These are phyloP conservation scores for Eristalis pertinax DNA, from an alignment of 2,888 invertebrate genomes.

Conservation along the genomic window DNA sequence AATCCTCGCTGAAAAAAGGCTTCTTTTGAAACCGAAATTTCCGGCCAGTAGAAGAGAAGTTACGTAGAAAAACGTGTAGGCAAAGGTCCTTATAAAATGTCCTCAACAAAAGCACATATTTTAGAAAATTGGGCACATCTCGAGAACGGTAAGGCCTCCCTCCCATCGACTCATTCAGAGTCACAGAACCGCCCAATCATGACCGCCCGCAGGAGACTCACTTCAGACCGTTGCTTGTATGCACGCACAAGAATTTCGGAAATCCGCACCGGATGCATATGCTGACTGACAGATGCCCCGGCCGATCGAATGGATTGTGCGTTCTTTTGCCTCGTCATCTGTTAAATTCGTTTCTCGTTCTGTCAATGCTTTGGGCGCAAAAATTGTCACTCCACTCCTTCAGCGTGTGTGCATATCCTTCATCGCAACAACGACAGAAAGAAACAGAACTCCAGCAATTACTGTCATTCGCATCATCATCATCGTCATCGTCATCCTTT, in stretches of 20 bases:
- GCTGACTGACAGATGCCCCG: neutral
- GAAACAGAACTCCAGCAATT: constrained; percentile 37
- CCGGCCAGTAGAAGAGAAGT: too few species aligned
- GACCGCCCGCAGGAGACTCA: neutral
- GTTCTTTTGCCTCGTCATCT: neutral
- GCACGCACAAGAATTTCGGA: neutral
- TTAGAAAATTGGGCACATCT: too few species aligned
- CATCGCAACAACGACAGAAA: neutral
- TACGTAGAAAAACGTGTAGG: too few species aligned
- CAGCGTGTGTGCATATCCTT: neutral
- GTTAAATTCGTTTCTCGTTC: neutral
- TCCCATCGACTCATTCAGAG: too few species aligned
- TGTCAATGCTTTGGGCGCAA: constrained; percentile 17
- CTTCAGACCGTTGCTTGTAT: neutral
- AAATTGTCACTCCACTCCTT: constrained; percentile 44
- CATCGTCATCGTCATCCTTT: constrained; percentile 23
- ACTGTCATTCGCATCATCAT: constrained; percentile 40
- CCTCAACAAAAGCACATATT: too few species aligned
- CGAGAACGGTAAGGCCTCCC: too few species aligned
- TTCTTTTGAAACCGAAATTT: too few species aligned
- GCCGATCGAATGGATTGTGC: neutral
- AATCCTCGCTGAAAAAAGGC: too few species aligned
- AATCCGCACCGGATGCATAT: neutral
- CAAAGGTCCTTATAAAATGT: too few species aligned
- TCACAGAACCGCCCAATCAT: too few species aligned